phyloP scores from a whole-genome alignment of 2,797 vertebrate genomes.

The Cuniculus paca region DNA sequence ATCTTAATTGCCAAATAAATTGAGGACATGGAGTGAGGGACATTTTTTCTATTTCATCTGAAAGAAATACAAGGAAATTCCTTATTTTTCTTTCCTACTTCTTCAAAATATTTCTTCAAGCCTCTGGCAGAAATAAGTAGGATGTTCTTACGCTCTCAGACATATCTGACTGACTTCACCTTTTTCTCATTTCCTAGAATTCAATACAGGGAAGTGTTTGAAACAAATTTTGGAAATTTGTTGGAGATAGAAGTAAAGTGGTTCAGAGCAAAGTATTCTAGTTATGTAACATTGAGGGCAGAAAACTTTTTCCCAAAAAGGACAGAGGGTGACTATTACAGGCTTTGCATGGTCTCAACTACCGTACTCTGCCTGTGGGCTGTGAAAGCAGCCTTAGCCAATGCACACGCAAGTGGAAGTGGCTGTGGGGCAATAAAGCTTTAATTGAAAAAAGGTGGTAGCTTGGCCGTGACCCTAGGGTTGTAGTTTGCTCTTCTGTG shows the following conservation, averaged over 20 bases:
- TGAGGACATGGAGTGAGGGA: neutral
- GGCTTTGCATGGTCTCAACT: neutral
- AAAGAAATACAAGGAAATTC: neutral
- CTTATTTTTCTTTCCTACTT: neutral
- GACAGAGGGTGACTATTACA: neutral
- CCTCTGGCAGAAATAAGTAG: neutral
- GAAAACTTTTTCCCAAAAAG: neutral
- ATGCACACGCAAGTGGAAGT: neutral
- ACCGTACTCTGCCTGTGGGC: neutral
- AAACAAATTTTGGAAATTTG: neutral
- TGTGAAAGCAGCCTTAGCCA: neutral
- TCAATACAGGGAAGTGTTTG: neutral
- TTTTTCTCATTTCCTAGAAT: neutral
- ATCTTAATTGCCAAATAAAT: neutral
- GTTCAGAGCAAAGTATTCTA: neutral
- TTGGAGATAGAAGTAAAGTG: neutral
- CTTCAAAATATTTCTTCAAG: conserved; percentile 21
- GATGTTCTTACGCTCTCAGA: neutral
- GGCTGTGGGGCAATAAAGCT: neutral
- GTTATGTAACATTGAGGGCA: neutral
- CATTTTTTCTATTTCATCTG: neutral
- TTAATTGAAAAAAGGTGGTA: neutral
- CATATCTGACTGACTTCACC: neutral
- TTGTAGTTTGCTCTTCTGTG: neutral
- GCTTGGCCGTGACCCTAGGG: neutral